Percentiles rank a stretch among this genome's conserved stretches.
Conservation (phyloP, 1,140 invertebrate genomes). For the Brachionus angularis region DNA sequence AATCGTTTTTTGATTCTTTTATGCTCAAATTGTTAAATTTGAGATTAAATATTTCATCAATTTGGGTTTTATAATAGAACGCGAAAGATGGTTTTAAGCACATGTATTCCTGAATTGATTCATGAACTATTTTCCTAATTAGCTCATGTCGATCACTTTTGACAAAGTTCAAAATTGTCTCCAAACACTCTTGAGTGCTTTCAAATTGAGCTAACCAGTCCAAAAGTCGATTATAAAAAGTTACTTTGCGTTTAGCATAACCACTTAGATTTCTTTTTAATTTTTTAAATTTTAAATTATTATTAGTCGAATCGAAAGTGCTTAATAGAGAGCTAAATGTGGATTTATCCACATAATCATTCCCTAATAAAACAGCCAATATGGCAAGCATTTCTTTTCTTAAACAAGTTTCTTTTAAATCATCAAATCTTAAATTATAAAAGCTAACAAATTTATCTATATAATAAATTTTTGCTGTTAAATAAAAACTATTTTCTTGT, state of each 20-base stretch:
- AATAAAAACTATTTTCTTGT: background rate
- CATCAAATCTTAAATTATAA: background rate
- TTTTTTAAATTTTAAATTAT: conserved; percentile 1
- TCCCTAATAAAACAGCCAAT: conserved; percentile 8
- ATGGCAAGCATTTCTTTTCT: conserved; percentile 37
- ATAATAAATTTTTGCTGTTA: background rate
- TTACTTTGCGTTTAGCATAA: conserved; percentile 4
- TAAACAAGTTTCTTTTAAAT: background rate
- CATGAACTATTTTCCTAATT: background rate
- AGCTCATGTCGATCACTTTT: conserved; percentile 1
- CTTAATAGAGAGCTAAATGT: conserved; percentile 7
- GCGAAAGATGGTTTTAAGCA: conserved; percentile 3
- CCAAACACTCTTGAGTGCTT: background rate
- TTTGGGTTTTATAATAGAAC: background rate
- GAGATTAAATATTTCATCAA: background rate
- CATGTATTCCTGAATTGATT: conserved; percentile 6
- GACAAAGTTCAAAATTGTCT: background rate
- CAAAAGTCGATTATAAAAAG: conserved; percentile 6
- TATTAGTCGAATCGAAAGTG: conserved; percentile 25
- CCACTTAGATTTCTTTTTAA: background rate
- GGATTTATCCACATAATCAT: conserved; percentile 23
- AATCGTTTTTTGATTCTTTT: background rate
- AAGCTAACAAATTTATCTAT: conserved; percentile 13
- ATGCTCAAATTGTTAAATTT: conserved; percentile 4
- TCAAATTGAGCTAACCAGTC: conserved; percentile 34